These are phyloP conservation scores for Pristis pectinata DNA, from an alignment of 2,797 vertebrate genomes.

Conservation along the genomic window DNA sequence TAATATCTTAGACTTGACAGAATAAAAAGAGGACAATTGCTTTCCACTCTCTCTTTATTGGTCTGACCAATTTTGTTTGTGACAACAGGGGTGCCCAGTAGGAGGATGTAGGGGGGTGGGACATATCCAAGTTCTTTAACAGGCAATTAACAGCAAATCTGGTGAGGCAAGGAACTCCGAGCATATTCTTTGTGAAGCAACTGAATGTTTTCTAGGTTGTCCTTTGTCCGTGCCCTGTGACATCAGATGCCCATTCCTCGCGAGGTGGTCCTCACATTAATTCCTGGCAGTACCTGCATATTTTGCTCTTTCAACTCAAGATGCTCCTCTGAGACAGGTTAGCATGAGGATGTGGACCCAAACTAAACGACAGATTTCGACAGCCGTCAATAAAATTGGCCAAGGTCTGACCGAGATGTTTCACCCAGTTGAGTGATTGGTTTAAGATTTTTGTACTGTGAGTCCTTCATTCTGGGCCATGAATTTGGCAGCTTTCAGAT, in stretches of 20 bases:
- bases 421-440: too few species aligned
- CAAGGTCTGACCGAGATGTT: not conserved
- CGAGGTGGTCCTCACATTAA: not conserved
- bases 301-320: not conserved
- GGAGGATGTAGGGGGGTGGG: not conserved
- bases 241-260: not conserved
- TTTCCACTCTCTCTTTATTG: constrained; percentile 23
- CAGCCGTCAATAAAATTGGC: not conserved
- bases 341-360: not conserved
- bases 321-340: not conserved
- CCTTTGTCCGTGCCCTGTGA: not conserved
- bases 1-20: not conserved
- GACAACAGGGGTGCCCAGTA: too few species aligned
- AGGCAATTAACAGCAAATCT: not conserved
- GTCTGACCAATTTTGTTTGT: not conserved
- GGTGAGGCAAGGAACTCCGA: too few species aligned
- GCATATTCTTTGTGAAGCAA: not conserved
- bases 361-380: not conserved
- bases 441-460: not conserved
- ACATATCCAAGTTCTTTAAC: not conserved
- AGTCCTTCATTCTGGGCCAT: not conserved
- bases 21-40: not conserved
- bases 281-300: too few species aligned
- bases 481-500: not conserved
- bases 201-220: not conserved